Evolutionary conservation across 2,888 invertebrate species (phyloP), one percentile per base, ranked within the genome.

Genomic region (Anarsia innoxiella): DNA sequence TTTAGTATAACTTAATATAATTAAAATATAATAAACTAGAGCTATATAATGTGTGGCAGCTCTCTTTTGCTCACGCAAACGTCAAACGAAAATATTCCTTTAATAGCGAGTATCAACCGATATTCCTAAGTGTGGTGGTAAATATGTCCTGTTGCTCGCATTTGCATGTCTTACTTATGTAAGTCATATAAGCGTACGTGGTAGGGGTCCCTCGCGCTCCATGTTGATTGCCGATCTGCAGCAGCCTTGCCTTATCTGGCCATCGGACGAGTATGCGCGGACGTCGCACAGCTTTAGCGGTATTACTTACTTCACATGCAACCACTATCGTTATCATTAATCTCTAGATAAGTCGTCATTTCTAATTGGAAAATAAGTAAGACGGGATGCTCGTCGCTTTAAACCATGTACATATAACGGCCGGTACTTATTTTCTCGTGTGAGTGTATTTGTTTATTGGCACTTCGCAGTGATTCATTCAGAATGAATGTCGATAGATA

Each of bases 281-380:
- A 60, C 64, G 58, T 57, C 50, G 59, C 59, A 27, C 31, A 28
- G 35, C 47, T n/a, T n/a, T 63, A 61, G 64, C 68, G 64, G 61
- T 70, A 71, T 69, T 68, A 72, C 62, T n/a, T n/a, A n/a, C n/a
- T 59, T 57, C 62, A 59, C 61, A 67, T 63, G 64, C 62, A 66
- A 15, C 59, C 55, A 59, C 55, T 59, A 64, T 64, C 64, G 52
- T 55, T 65, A 69, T 72, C 68, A 62, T 66, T 67, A 60, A 74
- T 78, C 72, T 68, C 48, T 45, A 51, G 60, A 64, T 68, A 63
- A 52, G 49, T 57, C 58, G 65, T 71, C 69, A 69, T 66, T 69
- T 74, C 64, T 76, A 71, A 77, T 71, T 74, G 68, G 64, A 66
- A 57, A 66, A 60, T 67, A 70, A 70, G 60, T 59, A 60, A 57